A percentile compares a stretch with the other conserved stretches of the same genome.
Conservation (phyloP, 2,113 vertebrate genomes). For the Dolichallabes microphthalmus region DNA sequence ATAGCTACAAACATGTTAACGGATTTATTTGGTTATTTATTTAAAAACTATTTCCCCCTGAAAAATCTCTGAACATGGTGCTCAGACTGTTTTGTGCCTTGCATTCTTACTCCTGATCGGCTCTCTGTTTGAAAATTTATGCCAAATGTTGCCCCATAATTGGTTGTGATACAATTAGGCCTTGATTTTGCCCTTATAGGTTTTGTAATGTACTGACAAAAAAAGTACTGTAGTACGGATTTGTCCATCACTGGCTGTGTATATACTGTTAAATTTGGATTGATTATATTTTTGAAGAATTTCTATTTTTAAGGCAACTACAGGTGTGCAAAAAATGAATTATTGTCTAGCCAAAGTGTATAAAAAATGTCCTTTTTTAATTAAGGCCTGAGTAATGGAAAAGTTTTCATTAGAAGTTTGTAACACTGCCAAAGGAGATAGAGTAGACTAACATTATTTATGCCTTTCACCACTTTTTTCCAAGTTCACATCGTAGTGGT, state of each 20-base stretch:
- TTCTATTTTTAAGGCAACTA: slow-evolving; percentile 83
- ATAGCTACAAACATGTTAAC: not conserved
- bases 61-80: not conserved
- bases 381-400: slow-evolving; percentile 66
- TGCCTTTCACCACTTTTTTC: slow-evolving; percentile 59
- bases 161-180: not conserved
- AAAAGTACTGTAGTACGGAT: slow-evolving; percentile 53
- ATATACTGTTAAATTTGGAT: slow-evolving; percentile 58
- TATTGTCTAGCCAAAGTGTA: slow-evolving; percentile 72
- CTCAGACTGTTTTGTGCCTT: slow-evolving; percentile 50
- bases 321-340: slow-evolving; percentile 50
- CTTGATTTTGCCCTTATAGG: slow-evolving; percentile 14
- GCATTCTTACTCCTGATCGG: slow-evolving; percentile 36
- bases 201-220: slow-evolving; percentile 42
- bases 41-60: too few relatives aligned
- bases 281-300: slow-evolving; percentile 57
- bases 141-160: not conserved
- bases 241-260: slow-evolving; percentile 55
- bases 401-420: slow-evolving; percentile 71
- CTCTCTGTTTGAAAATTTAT: slow-evolving; percentile 8
- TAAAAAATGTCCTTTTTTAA: slow-evolving; percentile 64
- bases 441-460: slow-evolving; percentile 63
- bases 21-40: not conserved
- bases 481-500: slow-evolving; percentile 25
- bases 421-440: slow-evolving; percentile 72